These are phyloP conservation scores for Lypha dubia DNA, from an alignment of 2,888 invertebrate genomes.

Conservation along the genomic window DNA sequence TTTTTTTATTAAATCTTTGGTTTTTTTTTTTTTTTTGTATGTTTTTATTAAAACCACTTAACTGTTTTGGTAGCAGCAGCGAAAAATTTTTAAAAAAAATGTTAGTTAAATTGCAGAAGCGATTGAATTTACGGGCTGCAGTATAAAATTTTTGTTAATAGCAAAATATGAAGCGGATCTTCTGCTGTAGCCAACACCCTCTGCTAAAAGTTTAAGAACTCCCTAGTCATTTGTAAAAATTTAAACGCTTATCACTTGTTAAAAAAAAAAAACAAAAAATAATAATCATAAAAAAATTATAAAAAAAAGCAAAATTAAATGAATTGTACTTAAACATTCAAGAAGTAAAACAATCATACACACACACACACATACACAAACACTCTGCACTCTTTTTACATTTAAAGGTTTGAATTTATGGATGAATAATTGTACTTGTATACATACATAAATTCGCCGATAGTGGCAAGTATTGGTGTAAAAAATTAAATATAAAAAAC, in stretches of 20 bases:
- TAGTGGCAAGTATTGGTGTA: conserved; percentile 42
- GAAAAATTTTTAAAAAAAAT: too few relatives aligned
- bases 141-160: not conserved
- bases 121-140: not conserved
- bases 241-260: conserved; percentile 66
- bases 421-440: conserved; percentile 12
- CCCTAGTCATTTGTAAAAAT: conserved; percentile 48
- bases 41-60: too few relatives aligned
- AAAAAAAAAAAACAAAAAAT: too few relatives aligned
- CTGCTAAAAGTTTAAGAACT: conserved; percentile 41
- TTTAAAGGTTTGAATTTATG: conserved; percentile 15
- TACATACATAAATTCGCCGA: conserved; percentile 6
- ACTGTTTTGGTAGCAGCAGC: too few relatives aligned
- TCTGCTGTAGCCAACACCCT: too few relatives aligned
- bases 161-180: not conserved
- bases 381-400: conserved; percentile 24
- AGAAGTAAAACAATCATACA: conserved; percentile 25
- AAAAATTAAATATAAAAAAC: conserved; percentile 41
- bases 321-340: conserved; percentile 65
- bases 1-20: too few relatives aligned
- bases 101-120: not conserved
- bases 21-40: too few relatives aligned
- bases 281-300: conserved; percentile 53
- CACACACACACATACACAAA: conserved; percentile 17
- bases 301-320: conserved; percentile 65